A percentile compares a stretch with the other conserved stretches of the same genome.
These are phyloP conservation scores for Cryptocephalus moraei DNA, from an alignment of 2,888 invertebrate genomes.

Conservation along the genomic window DNA sequence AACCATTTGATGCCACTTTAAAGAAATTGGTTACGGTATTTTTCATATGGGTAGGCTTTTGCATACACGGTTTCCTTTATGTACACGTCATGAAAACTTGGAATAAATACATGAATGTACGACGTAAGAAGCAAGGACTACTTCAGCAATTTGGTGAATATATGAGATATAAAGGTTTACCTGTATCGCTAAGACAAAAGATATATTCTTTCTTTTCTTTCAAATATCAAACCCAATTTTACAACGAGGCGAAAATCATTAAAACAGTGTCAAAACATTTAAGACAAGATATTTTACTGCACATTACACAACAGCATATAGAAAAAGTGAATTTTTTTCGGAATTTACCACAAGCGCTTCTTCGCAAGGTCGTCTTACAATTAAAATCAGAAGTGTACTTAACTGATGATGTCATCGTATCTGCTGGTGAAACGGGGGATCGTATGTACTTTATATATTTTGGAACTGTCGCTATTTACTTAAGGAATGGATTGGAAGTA, in stretches of 20 bases:
- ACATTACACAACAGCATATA: constrained; percentile 31
- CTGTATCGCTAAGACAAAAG: constrained; percentile 29
- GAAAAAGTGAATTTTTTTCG: constrained; percentile 33
- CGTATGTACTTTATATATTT: constrained; percentile 10
- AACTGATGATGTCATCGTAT: constrained; percentile 5
- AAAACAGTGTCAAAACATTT: constrained; percentile 1
- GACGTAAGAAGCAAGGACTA: constrained; percentile 22
- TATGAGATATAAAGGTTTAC: constrained; percentile 37
- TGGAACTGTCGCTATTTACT: constrained; percentile 26
- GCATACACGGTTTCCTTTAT: not conserved
- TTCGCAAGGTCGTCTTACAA: constrained; percentile 2
- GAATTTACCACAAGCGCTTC: constrained; percentile 9
- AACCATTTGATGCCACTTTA: too few relatives aligned
- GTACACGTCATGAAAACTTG: constrained; percentile 23
- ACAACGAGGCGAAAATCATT: constrained; percentile 33
- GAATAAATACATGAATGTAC: constrained; percentile 19
- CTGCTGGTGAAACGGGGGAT: not conserved
- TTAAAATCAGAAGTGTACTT: constrained; percentile 7
- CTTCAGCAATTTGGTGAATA: constrained; percentile 36
- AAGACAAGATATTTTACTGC: constrained; percentile 29
- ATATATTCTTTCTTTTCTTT: constrained; percentile 35
- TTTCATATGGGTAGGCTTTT: not conserved
- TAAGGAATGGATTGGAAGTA: constrained; percentile 10
- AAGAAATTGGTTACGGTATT: not conserved
- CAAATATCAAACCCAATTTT: constrained; percentile 34